These are phyloP conservation scores for Hyles lineata DNA, from an alignment of 2,888 invertebrate genomes.

Conservation along the genomic window DNA sequence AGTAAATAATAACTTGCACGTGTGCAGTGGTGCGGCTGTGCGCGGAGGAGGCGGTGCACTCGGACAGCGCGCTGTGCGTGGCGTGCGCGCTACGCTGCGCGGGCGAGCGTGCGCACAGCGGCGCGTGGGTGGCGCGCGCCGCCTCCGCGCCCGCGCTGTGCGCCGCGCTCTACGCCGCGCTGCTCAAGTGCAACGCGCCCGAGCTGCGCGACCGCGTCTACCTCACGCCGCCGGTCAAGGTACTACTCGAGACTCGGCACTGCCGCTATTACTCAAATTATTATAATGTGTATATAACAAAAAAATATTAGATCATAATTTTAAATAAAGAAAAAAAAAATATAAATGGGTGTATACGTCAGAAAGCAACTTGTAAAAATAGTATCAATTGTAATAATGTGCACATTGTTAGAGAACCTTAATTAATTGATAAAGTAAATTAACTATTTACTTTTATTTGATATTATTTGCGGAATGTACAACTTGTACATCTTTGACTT, in stretches of 20 bases:
- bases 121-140: conserved; percentile 37
- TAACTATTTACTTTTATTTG: too few species aligned
- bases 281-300: too few species aligned
- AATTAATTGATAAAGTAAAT: too few species aligned
- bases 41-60: conserved; percentile 63
- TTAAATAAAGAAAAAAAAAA: too few species aligned
- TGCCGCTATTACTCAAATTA: too few species aligned
- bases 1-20: neutral
- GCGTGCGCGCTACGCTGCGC: conserved; percentile 56
- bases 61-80: conserved; percentile 68
- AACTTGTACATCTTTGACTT: too few species aligned
- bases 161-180: conserved; percentile 66
- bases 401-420: too few species aligned
- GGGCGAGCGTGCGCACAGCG: conserved; percentile 33
- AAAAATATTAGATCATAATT: too few species aligned
- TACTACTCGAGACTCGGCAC: conserved; percentile 32
- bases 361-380: too few species aligned
- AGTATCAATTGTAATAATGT: too few species aligned
- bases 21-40: conserved; percentile 66
- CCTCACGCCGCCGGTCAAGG: conserved; percentile 56
- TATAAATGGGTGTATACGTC: too few species aligned
- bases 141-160: conserved; percentile 51
- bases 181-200: conserved; percentile 58
- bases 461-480: too few species aligned
- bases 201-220: conserved; percentile 65